Conservation (phyloP, 2,113 vertebrate species). For the Noturus placidus region DNA sequence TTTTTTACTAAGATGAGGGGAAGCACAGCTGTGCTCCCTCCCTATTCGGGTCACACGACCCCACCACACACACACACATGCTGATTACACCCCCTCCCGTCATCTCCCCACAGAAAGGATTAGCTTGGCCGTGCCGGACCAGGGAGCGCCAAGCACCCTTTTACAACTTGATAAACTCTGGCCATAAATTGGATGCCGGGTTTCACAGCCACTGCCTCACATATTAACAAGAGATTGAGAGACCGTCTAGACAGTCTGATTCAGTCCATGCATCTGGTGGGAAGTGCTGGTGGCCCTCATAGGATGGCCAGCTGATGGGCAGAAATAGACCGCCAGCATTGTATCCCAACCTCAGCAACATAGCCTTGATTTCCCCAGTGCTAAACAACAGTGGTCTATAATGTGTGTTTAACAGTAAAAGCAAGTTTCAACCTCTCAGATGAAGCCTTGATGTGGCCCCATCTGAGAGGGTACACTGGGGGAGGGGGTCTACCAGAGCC, state of each 20-base stretch:
- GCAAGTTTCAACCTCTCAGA: conserved; percentile 9
- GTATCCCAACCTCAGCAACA: conserved; percentile 38
- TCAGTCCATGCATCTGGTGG: background rate
- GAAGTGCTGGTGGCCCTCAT: conserved; percentile 2
- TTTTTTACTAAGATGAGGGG: background rate
- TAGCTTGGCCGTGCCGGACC: conserved; percentile 36
- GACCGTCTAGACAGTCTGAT: conserved; percentile 6
- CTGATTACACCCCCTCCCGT: conserved; percentile 12
- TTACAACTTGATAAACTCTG: conserved; percentile 54
- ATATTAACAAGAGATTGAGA: conserved; percentile 46
- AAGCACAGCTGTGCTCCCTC: conserved; percentile 27
- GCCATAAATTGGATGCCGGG: conserved; percentile 44
- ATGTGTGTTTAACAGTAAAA: conserved; percentile 39
- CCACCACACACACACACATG: background rate
- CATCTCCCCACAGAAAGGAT: conserved; percentile 45
- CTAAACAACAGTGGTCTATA: conserved; percentile 39
- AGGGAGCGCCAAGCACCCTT: conserved; percentile 44
- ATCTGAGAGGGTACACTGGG: conserved; percentile 24
- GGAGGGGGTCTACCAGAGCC: background rate
- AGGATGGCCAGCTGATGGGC: conserved; percentile 20
- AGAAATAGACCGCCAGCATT: conserved; percentile 27
- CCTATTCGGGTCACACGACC: conserved; percentile 6
- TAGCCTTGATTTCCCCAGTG: conserved; percentile 38
- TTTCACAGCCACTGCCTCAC: conserved; percentile 45
- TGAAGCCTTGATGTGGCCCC: conserved; percentile 29